Percentiles rank a stretch among this genome's conserved stretches.
Evolutionary conservation across 2,888 invertebrate species (phyloP).

Genomic region (Loripinus fragilis): DNA sequence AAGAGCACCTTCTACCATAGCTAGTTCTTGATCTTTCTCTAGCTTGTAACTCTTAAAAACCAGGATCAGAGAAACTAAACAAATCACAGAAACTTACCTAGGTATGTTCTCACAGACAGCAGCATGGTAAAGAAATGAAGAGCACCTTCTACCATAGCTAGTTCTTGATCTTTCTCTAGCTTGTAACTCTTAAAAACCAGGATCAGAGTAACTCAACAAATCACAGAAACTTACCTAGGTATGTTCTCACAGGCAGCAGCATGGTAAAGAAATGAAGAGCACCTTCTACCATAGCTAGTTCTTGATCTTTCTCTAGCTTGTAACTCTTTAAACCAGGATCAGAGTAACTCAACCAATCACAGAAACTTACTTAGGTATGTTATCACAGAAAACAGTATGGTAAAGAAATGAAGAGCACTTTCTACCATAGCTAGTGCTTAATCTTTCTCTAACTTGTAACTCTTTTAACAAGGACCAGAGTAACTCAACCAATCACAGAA

Average conservation of each 20-base stretch:
- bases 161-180: conserved; percentile 89
- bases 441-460: conserved; percentile 86
- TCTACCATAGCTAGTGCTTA: conserved; percentile 96
- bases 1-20: conserved; percentile 96
- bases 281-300: conserved; percentile 95
- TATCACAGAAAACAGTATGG: conserved; percentile 93
- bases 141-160: conserved; percentile 95
- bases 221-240: conserved; percentile 92
- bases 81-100: conserved; percentile 93
- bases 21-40: conserved; percentile 90
- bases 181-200: not conserved
- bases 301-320: conserved; percentile 87
- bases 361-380: conserved; percentile 93
- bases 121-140: conserved; percentile 95
- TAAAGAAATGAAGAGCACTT: conserved; percentile 94
- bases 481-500: too few species aligned
- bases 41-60: not conserved
- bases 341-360: conserved; percentile 87
- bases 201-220: conserved; percentile 85
- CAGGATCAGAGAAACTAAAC: conserved; percentile 80
- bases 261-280: conserved; percentile 95
- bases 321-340: not conserved
- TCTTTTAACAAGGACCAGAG: too few species aligned
- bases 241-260: conserved; percentile 93
- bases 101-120: conserved; percentile 93